These are phyloP conservation scores for Tamias sibiricus DNA, from an alignment of 2,113 vertebrate species.

Conservation along the genomic window DNA sequence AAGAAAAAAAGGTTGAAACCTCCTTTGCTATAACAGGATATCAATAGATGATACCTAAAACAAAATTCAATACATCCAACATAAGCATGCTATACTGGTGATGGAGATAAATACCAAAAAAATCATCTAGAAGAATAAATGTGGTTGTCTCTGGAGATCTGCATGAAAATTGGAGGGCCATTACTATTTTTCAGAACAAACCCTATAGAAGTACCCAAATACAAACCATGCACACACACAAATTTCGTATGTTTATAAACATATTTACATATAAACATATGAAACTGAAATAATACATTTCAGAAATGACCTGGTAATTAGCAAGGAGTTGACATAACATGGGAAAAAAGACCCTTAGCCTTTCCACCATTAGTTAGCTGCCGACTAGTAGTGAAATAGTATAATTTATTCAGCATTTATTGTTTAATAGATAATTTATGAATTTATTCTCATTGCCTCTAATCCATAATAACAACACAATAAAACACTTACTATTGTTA, in stretches of 20 bases:
- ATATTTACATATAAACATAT: no score
- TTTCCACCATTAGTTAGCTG: neutral
- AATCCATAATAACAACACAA: neutral
- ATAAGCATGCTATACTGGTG: neutral
- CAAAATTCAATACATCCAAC: neutral
- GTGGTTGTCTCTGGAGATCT: neutral
- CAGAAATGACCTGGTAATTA: neutral
- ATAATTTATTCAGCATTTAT: neutral
- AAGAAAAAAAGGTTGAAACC: neutral
- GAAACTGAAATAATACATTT: neutral
- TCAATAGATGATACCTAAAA: neutral
- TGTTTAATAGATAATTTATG: neutral
- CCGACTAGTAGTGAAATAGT: neutral
- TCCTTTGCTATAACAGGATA: neutral
- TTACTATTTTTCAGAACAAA: neutral
- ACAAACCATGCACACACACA: neutral
- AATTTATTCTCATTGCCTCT: neutral
- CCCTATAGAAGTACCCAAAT: neutral
- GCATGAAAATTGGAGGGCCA: neutral
- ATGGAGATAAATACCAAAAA: neutral
- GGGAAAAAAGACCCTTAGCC: neutral
- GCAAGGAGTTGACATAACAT: neutral
- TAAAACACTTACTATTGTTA: neutral
- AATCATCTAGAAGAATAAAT: neutral
- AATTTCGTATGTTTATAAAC: no score